Evolutionary conservation across 2,113 vertebrate genomes (phyloP).

Genomic region (Gobius niger): DNA sequence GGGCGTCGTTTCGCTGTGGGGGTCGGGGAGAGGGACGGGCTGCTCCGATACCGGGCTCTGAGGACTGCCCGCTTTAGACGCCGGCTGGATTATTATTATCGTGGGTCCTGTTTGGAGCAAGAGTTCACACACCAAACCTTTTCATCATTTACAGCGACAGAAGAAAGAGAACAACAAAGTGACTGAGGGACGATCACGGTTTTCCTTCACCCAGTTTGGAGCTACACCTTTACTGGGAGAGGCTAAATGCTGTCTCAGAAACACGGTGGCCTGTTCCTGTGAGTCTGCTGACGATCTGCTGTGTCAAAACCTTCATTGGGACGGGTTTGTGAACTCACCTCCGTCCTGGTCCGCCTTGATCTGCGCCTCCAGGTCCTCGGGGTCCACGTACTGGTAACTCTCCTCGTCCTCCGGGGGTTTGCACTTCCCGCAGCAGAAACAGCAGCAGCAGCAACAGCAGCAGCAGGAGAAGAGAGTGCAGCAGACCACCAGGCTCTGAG

Average conservation of each 20-base stretch:
- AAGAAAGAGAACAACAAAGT: too few relatives aligned
- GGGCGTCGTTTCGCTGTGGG: conserved; percentile 14
- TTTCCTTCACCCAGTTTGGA: too few relatives aligned
- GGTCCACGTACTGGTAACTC: conserved; percentile 80
- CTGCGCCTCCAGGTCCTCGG: conserved; percentile 84
- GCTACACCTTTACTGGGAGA: too few relatives aligned
- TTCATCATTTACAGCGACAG: background rate
- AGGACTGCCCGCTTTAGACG: conserved; percentile 49
- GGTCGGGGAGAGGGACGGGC: conserved; percentile 51
- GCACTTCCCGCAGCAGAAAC: conserved; percentile 87
- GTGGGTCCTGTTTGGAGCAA: conserved; percentile 70
- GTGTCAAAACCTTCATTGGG: too few relatives aligned
- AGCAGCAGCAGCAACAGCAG: conserved; percentile 92
- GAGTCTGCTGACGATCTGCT: too few relatives aligned
- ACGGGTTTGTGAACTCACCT: conserved; percentile 61
- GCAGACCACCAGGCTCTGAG: conserved; percentile 80
- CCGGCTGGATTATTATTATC: conserved; percentile 76
- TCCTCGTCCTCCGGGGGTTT: conserved; percentile 81
- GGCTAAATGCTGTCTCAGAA: too few relatives aligned
- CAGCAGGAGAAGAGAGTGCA: conserved; percentile 84
- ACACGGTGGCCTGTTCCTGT: too few relatives aligned
- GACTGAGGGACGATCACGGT: too few relatives aligned
- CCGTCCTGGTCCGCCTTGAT: conserved; percentile 78
- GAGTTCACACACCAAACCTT: background rate
- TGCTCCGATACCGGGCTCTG: conserved; percentile 43